phyloP scores from a whole-genome alignment of 2,888 invertebrate species.

The Rotaria socialis region DNA sequence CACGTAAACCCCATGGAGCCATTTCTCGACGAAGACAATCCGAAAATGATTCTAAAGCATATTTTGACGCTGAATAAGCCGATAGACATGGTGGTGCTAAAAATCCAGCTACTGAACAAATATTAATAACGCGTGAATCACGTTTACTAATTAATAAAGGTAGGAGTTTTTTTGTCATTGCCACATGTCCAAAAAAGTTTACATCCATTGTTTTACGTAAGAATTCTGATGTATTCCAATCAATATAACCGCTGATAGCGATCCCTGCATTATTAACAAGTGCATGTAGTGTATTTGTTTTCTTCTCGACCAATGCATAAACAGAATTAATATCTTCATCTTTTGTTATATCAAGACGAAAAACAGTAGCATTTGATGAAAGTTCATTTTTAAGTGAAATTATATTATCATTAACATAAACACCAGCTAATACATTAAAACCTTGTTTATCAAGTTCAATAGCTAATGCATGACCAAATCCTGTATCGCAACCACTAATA shows the following conservation, averaged over 20 bases:
- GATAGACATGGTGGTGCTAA: not conserved
- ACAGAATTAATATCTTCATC: no score
- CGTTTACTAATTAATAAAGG: not conserved
- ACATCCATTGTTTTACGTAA: not conserved
- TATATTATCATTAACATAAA: no score
- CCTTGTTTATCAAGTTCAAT: no score
- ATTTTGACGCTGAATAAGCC: not conserved
- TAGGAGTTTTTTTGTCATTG: not conserved
- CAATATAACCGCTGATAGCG: not conserved
- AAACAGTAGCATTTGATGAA: no score
- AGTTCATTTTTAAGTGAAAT: no score
- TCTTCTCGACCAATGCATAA: no score
- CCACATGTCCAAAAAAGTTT: constrained; percentile 13
- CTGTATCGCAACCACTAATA: no score
- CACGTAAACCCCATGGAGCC: not conserved
- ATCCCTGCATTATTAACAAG: no score
- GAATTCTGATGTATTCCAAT: not conserved
- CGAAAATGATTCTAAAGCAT: constrained; percentile 32
- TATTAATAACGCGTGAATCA: not conserved
- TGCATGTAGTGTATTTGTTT: no score
- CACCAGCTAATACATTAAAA: no score
- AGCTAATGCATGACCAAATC: no score
- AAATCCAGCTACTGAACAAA: not conserved
- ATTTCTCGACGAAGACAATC: constrained; percentile 30
- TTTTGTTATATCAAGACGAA: no score